Evolutionary conservation across 1,140 invertebrate species (phyloP).

Genomic region (Sycophaga agraensis): DNA sequence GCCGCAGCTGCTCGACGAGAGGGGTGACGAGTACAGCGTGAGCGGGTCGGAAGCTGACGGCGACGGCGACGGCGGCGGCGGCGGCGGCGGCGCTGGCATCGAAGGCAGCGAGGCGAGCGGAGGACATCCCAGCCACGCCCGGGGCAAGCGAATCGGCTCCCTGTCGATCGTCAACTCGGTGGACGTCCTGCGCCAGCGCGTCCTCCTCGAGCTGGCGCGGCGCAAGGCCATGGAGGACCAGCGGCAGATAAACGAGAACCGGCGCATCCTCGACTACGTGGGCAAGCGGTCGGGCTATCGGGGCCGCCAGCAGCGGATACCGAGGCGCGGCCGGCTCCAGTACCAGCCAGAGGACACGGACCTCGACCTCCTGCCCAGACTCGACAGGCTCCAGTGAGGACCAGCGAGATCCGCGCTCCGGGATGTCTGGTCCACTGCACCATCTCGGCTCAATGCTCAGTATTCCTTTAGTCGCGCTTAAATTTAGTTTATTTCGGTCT

Average conservation of each 20-base stretch:
- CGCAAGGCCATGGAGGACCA: conserved; percentile 57
- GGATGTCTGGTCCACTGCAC: too few species aligned
- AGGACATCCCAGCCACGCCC: conserved; percentile 31
- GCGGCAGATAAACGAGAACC: conserved; percentile 54
- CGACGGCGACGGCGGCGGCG: conserved; percentile 7
- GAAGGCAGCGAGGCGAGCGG: conserved; percentile 26
- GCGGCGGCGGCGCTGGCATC: conserved; percentile 27
- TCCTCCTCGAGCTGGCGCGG: conserved; percentile 61
- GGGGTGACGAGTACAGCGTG: neutral
- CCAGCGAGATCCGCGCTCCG: too few species aligned
- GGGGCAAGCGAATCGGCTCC: conserved; percentile 51
- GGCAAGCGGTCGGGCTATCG: conserved; percentile 45
- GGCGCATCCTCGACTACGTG: conserved; percentile 43
- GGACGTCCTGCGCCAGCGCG: conserved; percentile 61
- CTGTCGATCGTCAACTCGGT: conserved; percentile 63
- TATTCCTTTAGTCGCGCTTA: too few species aligned
- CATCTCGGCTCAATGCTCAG: too few species aligned
- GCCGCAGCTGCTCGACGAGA: neutral
- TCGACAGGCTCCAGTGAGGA: neutral
- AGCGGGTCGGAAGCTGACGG: neutral
- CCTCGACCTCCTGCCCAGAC: neutral
- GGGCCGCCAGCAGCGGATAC: too few species aligned
- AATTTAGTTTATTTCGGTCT: neutral
- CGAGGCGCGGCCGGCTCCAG: neutral
- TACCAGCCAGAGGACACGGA: neutral